phyloP scores from a whole-genome alignment of 2,113 vertebrate genomes.

The Centrocercus urophasianus region DNA sequence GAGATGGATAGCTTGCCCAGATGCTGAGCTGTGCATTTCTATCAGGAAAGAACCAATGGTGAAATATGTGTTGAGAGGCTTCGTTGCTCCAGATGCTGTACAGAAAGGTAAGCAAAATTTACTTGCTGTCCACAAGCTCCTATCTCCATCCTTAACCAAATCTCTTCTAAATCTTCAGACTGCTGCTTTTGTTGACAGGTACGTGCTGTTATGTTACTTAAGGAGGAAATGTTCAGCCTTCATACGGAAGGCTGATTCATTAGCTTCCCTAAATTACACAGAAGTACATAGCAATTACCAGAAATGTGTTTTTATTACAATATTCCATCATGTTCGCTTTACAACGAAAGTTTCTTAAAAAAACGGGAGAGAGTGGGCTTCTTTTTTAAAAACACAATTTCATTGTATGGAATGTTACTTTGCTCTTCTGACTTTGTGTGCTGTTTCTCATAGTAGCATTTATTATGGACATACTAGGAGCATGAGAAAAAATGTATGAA shows the following conservation, averaged over 20 bases:
- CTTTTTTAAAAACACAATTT: neutral
- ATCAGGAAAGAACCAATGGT: neutral
- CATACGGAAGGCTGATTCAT: neutral
- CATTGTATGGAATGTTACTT: neutral
- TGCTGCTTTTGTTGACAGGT: neutral
- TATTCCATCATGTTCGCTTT: neutral
- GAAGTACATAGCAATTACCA: neutral
- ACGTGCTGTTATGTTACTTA: neutral
- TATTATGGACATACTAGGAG: neutral
- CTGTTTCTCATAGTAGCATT: neutral
- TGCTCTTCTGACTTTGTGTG: neutral
- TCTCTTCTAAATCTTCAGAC: neutral
- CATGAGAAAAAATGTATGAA: fast-evolving
- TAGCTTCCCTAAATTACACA: neutral
- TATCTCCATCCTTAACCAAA: neutral
- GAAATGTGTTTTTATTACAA: neutral
- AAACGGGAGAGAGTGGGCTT: neutral
- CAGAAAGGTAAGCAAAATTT: neutral
- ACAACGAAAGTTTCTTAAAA: neutral
- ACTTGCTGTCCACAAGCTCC: fast-evolving
- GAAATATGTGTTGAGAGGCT: neutral
- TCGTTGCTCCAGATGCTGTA: fast-evolving
- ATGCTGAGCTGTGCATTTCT: neutral
- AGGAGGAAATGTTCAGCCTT: neutral
- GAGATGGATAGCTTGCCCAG: neutral